These are phyloP conservation scores for Ceyx melanurus DNA, from an alignment of 2,113 vertebrate species.

Conservation along the genomic window DNA sequence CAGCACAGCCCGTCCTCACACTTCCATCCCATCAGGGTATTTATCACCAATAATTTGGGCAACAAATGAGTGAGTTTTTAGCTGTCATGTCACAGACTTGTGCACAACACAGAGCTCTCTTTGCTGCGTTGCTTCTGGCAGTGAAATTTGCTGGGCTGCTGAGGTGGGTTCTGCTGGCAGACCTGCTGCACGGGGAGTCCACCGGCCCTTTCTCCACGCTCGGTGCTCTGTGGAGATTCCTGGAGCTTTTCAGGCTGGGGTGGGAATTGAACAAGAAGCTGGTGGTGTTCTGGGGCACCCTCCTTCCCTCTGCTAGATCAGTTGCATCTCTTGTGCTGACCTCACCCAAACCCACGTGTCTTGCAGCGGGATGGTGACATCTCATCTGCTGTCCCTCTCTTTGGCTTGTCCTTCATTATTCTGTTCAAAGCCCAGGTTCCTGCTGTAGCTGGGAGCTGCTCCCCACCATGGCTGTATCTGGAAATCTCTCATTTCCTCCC, in stretches of 20 bases:
- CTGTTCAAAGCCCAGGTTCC: not conserved
- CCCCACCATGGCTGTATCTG: accelerated
- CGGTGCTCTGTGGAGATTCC: accelerated
- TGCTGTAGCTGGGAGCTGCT: not conserved
- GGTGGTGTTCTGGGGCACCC: not conserved
- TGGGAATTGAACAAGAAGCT: not conserved
- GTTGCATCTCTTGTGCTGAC: accelerated
- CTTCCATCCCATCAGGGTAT: not conserved
- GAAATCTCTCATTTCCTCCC: not conserved
- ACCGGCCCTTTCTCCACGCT: accelerated
- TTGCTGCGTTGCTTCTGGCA: not conserved
- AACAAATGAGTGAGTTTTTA: not conserved
- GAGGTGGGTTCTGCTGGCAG: not conserved
- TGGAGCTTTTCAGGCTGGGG: not conserved
- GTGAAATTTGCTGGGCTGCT: accelerated
- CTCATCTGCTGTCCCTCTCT: not conserved
- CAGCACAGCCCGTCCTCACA: not conserved
- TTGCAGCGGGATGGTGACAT: not conserved
- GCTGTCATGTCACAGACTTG: not conserved
- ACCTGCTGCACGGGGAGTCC: no score
- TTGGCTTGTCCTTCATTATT: not conserved
- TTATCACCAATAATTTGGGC: not conserved
- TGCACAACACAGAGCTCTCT: not conserved
- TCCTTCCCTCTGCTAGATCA: not conserved
- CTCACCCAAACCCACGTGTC: not conserved